phyloP scores from a whole-genome alignment of 2,888 invertebrate genomes.

The Liopterus haemorrhoidalis region DNA sequence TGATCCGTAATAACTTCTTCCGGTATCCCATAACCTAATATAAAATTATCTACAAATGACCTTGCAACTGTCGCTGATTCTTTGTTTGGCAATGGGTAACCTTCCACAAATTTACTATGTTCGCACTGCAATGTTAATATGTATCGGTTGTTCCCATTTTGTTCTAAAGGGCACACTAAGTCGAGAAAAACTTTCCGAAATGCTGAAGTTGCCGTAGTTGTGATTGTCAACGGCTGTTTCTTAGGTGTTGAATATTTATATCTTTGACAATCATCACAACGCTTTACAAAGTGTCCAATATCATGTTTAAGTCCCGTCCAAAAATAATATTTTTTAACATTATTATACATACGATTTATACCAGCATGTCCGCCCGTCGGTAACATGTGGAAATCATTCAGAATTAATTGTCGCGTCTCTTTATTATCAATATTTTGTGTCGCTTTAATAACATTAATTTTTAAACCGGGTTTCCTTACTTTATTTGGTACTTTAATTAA shows the following conservation, averaged over 20 bases:
- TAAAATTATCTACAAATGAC: conserved; percentile 30
- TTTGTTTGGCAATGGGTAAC: conserved; percentile 33
- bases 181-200: conserved; percentile 34
- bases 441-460: no score
- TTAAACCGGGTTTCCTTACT: no score
- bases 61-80: conserved; percentile 32
- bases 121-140: conserved; percentile 34
- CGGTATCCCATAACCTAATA: conserved; percentile 33
- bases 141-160: conserved; percentile 32
- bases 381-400: neutral
- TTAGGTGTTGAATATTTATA: no score
- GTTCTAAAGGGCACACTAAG: conserved; percentile 34
- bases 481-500: no score
- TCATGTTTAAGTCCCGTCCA: neutral
- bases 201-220: no score
- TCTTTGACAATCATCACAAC: no score
- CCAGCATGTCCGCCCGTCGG: conserved; percentile 1
- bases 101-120: conserved; percentile 33
- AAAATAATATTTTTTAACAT: neutral
- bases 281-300: no score
- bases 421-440: no score
- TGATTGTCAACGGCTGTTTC: no score
- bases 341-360: neutral
- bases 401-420: neutral
- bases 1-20: conserved; percentile 33